These are phyloP conservation scores for Bagarius yarrelli DNA, from an alignment of 2,113 vertebrate species.

Conservation along the genomic window DNA sequence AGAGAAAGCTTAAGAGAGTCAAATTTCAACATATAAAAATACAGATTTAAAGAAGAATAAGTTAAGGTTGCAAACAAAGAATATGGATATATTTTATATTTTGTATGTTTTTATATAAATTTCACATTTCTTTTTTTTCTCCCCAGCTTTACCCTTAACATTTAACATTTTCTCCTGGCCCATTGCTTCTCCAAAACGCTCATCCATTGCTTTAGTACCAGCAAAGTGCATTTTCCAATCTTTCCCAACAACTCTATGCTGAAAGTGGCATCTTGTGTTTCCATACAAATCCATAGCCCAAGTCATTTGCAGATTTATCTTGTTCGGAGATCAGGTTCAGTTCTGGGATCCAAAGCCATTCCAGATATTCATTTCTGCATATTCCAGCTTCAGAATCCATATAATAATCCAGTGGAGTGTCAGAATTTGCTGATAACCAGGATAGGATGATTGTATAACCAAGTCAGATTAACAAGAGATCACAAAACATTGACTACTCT, in stretches of 20 bases:
- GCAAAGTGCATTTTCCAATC: conserved; percentile 27
- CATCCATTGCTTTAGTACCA: conserved; percentile 25
- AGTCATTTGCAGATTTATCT: conserved; percentile 40
- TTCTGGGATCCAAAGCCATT: conserved; percentile 37
- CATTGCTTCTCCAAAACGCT: conserved; percentile 2
- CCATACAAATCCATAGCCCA: conserved; percentile 10
- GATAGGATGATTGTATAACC: background rate
- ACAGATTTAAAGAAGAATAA: conserved; percentile 65
- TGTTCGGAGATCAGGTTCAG: conserved; percentile 23
- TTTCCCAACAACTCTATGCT: conserved; percentile 20
- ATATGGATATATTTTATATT: conserved; percentile 23
- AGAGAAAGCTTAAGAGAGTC: conserved; percentile 22
- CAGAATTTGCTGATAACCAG: too few relatives aligned
- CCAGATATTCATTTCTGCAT: conserved; percentile 15
- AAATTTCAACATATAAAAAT: conserved; percentile 59
- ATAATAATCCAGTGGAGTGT: background rate
- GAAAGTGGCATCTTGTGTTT: conserved; percentile 41
- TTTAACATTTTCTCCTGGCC: conserved; percentile 11
- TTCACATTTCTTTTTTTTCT: conserved; percentile 38
- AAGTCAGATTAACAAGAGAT: background rate
- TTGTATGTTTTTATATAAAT: conserved; percentile 23
- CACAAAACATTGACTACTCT: background rate
- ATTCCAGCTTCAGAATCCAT: conserved; percentile 17
- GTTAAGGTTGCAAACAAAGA: conserved; percentile 43
- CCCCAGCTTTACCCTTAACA: background rate